These are phyloP conservation scores for Acanthopagrus latus DNA, from an alignment of 2,797 vertebrate species.

Conservation along the genomic window DNA sequence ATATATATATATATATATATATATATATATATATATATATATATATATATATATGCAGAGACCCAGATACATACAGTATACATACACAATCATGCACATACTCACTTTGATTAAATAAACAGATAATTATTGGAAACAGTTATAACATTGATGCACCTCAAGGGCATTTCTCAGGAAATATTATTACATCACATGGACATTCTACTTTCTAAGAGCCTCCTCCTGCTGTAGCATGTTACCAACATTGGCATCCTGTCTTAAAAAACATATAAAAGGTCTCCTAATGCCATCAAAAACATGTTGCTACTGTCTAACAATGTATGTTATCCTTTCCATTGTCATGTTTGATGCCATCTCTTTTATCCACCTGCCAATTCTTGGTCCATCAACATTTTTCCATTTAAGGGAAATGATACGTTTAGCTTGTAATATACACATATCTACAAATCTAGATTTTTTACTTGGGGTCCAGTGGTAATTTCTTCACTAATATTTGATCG, in stretches of 20 bases:
- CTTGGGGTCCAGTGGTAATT: not conserved
- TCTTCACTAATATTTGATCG: not conserved
- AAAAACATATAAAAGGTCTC: not conserved
- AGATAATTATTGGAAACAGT: not conserved
- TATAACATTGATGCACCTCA: not conserved
- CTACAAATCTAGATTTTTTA: not conserved
- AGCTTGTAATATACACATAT: not conserved
- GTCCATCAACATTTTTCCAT: not conserved
- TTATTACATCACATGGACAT: not conserved
- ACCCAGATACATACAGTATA: no score
- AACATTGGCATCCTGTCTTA: not conserved
- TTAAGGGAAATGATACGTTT: not conserved
- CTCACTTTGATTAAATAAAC: not conserved
- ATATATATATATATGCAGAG: no score
- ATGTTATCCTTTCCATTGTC: not conserved
- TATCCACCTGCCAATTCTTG: not conserved
- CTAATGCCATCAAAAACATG: not conserved
- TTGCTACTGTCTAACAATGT: not conserved
- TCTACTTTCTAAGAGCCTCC: not conserved
- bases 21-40: no score
- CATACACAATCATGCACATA: not conserved
- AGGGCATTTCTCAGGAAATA: not conserved
- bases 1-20: no score
- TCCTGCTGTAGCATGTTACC: not conserved
- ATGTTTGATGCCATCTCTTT: not conserved